phyloP scores from a whole-genome alignment of 2,888 invertebrate genomes.

The Ichneumoninae sp. region DNA sequence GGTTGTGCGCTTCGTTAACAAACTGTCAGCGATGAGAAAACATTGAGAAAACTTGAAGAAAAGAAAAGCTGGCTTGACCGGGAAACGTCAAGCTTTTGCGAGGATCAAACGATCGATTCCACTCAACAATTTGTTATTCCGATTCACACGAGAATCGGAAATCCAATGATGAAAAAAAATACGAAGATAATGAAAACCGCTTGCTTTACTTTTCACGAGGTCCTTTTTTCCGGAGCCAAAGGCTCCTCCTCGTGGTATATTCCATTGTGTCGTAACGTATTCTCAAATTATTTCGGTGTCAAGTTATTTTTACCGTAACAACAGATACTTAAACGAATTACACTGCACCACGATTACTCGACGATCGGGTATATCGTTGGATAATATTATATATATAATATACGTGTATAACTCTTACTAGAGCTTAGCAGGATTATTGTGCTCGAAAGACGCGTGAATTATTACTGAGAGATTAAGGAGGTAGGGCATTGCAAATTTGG shows the following conservation, averaged over 20 bases:
- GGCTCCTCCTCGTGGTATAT: constrained; percentile 27
- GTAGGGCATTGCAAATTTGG: constrained; percentile 53
- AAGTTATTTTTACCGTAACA: constrained; percentile 47
- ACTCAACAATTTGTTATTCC: constrained; percentile 54
- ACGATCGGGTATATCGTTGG: not conserved
- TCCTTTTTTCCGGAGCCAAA: constrained; percentile 7
- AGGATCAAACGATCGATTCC: constrained; percentile 9
- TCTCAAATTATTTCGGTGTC: constrained; percentile 48
- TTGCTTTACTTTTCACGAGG: constrained; percentile 43
- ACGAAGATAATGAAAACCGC: constrained; percentile 5
- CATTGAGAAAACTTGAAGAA: constrained; percentile 15
- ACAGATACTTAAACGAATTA: constrained; percentile 45
- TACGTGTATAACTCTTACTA: not conserved
- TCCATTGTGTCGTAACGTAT: constrained; percentile 37
- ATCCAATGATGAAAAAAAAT: constrained; percentile 16
- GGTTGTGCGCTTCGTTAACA: constrained; percentile 31
- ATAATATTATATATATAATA: not conserved
- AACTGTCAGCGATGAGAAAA: constrained; percentile 39
- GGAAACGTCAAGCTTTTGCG: constrained; percentile 13
- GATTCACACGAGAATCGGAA: constrained; percentile 25
- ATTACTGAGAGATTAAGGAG: constrained; percentile 3
- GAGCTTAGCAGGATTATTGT: constrained; percentile 5
- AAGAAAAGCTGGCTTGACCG: constrained; percentile 3
- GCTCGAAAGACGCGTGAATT: not conserved
- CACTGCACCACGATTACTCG: not conserved